Evolutionary conservation across 2,888 invertebrate genomes (phyloP), one percentile per base, ranked within the genome.

Genomic region (Microctonus hyperodae): DNA sequence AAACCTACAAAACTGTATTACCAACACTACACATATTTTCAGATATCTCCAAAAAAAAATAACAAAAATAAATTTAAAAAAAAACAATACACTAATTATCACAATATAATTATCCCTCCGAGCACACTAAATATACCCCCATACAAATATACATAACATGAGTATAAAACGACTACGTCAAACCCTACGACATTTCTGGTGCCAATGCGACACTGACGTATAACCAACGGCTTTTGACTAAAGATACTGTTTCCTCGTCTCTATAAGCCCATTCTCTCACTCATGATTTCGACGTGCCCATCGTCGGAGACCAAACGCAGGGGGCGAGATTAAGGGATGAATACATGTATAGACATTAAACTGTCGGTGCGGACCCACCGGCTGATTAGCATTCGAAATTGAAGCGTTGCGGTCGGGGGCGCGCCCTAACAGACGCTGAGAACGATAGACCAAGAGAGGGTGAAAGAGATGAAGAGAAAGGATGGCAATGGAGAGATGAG

Each of bases 361-460:
- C 78, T 78, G 74, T 73, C 76, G 72, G 75, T 65, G 69, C 61
- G 51, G 64, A 66, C 59, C 64, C 64, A 59, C 65, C 67, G 74
- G 74, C 81, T 81, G 81, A 83, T 83, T 83, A 83, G 83, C 82
- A 83, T 83, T 83, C 80, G 81, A 81, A 82, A 83, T 83, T 82
- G 82, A 82, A 82, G 81, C 83, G 79, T 78, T 82, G 81, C 76
- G 81, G 82, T 79, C 75, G 37, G 53, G 37, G 37, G 35, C 51
- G 62, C 35, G 53, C 40, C 53, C 53, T 53, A 53, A 62, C 62
- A 33, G n/a, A 44, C 22, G 31, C 20, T 20, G 33, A 60, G 51
- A 51, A 48, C 11, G 50, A 51, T 31, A 51, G 22, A 51, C 35
- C 23, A 23, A 48, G 44, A 50, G 25, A 59, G 44, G 16, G 48